phyloP scores from a whole-genome alignment of 2,888 invertebrate species.

The Caenorhabditis panamensis region DNA sequence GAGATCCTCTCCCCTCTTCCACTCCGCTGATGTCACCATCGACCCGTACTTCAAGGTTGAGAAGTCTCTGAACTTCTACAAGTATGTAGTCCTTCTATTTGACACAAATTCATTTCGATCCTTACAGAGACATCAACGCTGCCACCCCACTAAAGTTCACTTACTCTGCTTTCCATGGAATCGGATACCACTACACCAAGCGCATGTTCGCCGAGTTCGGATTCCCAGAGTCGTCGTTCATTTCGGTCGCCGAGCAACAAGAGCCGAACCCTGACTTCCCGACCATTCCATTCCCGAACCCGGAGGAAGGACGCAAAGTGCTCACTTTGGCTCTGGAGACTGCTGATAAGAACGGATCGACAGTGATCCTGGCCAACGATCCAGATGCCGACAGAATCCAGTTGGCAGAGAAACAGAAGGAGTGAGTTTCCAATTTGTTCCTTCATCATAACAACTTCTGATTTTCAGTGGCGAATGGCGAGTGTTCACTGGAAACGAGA shows the following conservation, averaged over 20 bases:
- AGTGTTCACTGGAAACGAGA: slow-evolving; percentile 94
- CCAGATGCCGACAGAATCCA: slow-evolving; percentile 98
- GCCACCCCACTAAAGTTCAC: slow-evolving; percentile 85
- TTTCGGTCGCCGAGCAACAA: slow-evolving; percentile 84
- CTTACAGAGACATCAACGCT: slow-evolving; percentile 75
- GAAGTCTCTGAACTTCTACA: slow-evolving; percentile 67
- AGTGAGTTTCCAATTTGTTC: slow-evolving; percentile 83
- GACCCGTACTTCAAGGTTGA: slow-evolving; percentile 85
- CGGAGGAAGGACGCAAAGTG: slow-evolving; percentile 89
- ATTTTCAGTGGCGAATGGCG: slow-evolving; percentile 87
- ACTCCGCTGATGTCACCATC: slow-evolving; percentile 84
- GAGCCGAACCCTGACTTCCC: slow-evolving; percentile 96
- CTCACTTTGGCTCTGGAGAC: slow-evolving; percentile 87
- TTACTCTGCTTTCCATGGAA: slow-evolving; percentile 98
- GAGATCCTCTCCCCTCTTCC: slow-evolving; percentile 84
- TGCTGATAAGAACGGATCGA: slow-evolving; percentile 87
- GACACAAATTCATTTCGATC: not conserved
- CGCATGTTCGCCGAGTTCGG: slow-evolving; percentile 88
- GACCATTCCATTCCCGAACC: slow-evolving; percentile 97
- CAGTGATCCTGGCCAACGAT: slow-evolving; percentile 94
- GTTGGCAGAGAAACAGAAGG: slow-evolving; percentile 89
- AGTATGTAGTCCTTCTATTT: slow-evolving; percentile 35
- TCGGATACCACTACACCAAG: slow-evolving; percentile 89
- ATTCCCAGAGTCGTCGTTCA: slow-evolving; percentile 83
- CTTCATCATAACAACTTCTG: no score